Conservation (phyloP, 30 jellyfish, hydroid and myxozoan species). For the Turritopsis dohrnii region DNA sequence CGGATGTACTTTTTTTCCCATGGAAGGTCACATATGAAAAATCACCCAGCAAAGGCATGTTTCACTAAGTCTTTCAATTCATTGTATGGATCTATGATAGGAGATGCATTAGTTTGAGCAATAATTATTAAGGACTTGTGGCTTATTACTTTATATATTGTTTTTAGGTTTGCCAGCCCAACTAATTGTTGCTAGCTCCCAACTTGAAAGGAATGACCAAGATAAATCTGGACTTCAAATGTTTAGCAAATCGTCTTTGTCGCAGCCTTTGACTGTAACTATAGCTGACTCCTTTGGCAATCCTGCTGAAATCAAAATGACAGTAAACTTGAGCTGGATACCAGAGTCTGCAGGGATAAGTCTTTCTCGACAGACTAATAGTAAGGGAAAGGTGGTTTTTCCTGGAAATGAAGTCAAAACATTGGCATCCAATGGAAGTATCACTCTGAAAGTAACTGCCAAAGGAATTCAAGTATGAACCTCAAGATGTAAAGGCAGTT, state of each 20-base stretch:
- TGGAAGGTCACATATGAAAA: no score
- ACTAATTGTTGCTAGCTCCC: background rate
- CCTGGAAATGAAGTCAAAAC: background rate
- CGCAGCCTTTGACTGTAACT: background rate
- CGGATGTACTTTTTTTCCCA: no score
- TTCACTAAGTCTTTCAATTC: no score
- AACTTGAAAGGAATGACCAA: background rate
- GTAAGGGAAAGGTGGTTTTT: conserved; percentile 19
- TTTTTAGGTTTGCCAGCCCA: conserved; percentile 8
- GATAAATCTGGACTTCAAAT: background rate
- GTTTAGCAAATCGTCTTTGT: background rate
- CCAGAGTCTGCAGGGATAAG: conserved; percentile 14
- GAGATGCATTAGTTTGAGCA: no score
- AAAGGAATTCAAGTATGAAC: background rate
- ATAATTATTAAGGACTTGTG: no score
- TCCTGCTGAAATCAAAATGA: background rate
- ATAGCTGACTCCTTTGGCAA: conserved; percentile 5
- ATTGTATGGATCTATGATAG: no score
- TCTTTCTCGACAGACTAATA: background rate
- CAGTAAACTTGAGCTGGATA: conserved; percentile 1
- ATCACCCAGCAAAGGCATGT: no score
- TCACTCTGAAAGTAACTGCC: background rate
- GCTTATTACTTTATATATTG: no score
- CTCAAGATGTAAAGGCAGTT: no score
- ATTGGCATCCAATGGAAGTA: conserved; percentile 10